Evolutionary conservation across 2,797 vertebrate genomes (phyloP).

Genomic region (Siniperca scherzeri): DNA sequence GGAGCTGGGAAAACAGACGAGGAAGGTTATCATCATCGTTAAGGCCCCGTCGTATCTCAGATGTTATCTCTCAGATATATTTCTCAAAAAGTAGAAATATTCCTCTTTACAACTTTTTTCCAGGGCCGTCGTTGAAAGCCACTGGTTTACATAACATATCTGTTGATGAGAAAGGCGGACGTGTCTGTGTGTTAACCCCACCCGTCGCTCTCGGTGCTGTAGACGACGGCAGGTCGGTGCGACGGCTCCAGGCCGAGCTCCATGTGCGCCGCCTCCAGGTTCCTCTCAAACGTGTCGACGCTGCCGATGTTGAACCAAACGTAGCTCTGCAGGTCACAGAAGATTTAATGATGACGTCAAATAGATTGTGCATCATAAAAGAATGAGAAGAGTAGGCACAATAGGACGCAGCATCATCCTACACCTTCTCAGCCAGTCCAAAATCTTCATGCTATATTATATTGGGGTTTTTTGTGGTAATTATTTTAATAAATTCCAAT

Average conservation of each 20-base stretch:
- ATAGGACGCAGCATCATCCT: too few species aligned
- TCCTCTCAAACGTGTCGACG: slow-evolving; percentile 96
- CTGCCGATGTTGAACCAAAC: slow-evolving; percentile 99
- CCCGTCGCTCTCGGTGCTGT: slow-evolving; percentile 94
- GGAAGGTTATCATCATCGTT: too few species aligned
- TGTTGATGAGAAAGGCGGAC: too few species aligned
- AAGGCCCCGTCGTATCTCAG: too few species aligned
- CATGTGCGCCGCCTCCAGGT: slow-evolving; percentile 92
- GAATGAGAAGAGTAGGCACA: too few species aligned
- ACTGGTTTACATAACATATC: too few species aligned
- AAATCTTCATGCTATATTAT: background rate
- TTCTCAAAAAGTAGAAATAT: too few species aligned
- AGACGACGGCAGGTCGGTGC: slow-evolving; percentile 88
- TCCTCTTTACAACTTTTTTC: too few species aligned
- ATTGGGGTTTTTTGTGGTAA: background rate
- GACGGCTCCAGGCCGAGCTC: slow-evolving; percentile 91
- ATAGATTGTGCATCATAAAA: background rate
- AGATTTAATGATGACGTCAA: background rate
- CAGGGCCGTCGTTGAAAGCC: too few species aligned
- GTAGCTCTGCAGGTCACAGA: slow-evolving; percentile 79
- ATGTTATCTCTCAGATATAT: too few species aligned
- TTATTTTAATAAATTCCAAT: background rate
- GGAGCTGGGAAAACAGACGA: slow-evolving; percentile 79
- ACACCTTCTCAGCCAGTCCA: background rate
- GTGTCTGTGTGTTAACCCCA: slow-evolving; percentile 71